A percentile compares a stretch with the other conserved stretches of the same genome.
These are phyloP conservation scores for Phenganax subtilis DNA, from an alignment of 92 coral and sea anemone genomes.

Conservation along the genomic window DNA sequence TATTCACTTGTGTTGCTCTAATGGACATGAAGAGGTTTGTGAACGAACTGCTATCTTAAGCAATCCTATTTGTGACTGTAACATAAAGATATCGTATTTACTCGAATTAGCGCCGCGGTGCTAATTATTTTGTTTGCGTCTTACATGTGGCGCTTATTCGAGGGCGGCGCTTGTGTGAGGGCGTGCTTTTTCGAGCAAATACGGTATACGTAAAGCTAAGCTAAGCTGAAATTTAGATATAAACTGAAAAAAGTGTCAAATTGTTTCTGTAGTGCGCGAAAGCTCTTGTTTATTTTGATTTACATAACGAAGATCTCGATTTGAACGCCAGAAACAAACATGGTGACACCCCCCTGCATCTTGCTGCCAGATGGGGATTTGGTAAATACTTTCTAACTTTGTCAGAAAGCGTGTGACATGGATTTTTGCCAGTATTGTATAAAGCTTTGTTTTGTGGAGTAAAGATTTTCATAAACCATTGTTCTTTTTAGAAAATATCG, in stretches of 20 bases:
- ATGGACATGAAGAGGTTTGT: conserved; percentile 89
- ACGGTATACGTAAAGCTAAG: too few species aligned
- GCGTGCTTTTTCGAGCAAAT: too few species aligned
- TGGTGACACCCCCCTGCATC: conserved; percentile 92
- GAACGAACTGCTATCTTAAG: neutral
- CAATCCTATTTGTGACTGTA: neutral
- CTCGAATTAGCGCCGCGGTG: conserved; percentile 25
- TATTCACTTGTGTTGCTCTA: conserved; percentile 78
- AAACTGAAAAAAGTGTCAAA: neutral
- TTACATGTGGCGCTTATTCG: conserved; percentile 43
- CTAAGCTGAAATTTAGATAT: too few species aligned
- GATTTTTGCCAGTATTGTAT: neutral
- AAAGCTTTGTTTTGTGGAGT: neutral
- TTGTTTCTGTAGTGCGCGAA: conserved; percentile 59
- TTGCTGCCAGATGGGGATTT: conserved; percentile 95
- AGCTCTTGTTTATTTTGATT: conserved; percentile 66
- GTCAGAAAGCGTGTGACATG: neutral
- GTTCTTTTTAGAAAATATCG: conserved; percentile 61
- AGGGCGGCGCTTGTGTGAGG: neutral
- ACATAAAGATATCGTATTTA: neutral
- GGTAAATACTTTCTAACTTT: conserved; percentile 50
- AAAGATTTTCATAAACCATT: neutral
- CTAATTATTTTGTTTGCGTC: conserved; percentile 10
- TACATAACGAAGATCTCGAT: conserved; percentile 59
- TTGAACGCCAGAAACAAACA: conserved; percentile 75